Percentiles rank a stretch among this genome's conserved stretches.
phyloP scores from a whole-genome alignment of 2,797 vertebrate species.

The Onychomys torridus region DNA sequence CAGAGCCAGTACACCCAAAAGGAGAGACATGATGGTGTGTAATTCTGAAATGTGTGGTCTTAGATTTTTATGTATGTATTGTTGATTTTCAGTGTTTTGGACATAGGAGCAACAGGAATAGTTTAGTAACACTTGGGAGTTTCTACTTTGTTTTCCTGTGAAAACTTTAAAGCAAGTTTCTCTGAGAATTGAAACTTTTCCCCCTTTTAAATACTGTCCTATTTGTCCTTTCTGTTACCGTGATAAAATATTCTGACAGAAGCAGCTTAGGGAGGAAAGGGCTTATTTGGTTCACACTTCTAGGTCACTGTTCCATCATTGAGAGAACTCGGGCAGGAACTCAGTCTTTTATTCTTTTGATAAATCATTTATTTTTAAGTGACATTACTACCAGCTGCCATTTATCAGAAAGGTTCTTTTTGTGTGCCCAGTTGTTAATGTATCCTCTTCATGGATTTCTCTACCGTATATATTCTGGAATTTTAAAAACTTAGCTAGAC shows the following conservation, averaged over 20 bases:
- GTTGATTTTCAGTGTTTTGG: neutral
- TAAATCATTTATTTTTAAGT: constrained; percentile 44
- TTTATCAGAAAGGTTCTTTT: neutral
- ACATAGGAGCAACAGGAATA: neutral
- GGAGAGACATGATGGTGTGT: constrained; percentile 92
- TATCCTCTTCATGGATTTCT: neutral
- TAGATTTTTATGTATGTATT: neutral
- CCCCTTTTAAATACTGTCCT: neutral
- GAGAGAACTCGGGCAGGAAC: too few relatives aligned
- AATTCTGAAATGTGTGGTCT: constrained; percentile 74
- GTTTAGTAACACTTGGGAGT: neutral
- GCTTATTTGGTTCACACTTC: neutral
- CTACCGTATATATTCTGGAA: neutral
- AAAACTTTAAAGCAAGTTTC: constrained; percentile 32
- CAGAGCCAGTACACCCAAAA: constrained; percentile 89
- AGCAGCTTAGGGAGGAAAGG: neutral
- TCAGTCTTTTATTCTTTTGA: constrained; percentile 32
- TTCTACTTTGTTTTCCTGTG: constrained; percentile 42
- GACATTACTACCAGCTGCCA: neutral
- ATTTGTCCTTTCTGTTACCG: neutral
- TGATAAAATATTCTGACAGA: neutral
- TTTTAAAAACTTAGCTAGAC: constrained; percentile 10
- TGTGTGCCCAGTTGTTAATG: neutral
- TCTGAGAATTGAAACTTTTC: neutral
- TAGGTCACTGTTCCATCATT: neutral